phyloP scores from a whole-genome alignment of 53 echinoderm and acorn worm species.

The Stichopus horrens region DNA sequence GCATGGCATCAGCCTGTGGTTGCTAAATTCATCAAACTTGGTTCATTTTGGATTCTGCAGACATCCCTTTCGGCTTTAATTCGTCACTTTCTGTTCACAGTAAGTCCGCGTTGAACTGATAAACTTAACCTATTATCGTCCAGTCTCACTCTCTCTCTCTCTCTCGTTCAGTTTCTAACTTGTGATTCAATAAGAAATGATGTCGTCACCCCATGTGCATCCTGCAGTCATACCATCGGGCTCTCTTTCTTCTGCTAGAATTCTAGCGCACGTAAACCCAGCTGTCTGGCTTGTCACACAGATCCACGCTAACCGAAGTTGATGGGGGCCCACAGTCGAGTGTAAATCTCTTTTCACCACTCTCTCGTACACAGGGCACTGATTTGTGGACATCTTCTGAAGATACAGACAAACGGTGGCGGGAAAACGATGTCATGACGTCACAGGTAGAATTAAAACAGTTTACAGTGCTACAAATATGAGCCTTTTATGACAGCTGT shows the following conservation, averaged over 20 bases:
- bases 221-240: not conserved
- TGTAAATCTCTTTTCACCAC: not conserved
- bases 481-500: not conserved
- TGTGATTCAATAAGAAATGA: not conserved
- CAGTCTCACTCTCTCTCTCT: too few species aligned
- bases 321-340: not conserved
- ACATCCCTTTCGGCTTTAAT: too few species aligned
- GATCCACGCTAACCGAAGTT: not conserved
- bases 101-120: too few species aligned
- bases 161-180: too few species aligned
- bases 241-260: not conserved
- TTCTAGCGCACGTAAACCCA: not conserved
- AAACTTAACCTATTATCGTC: too few species aligned
- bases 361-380: not conserved
- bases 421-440: not conserved
- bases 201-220: conserved; percentile 4
- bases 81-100: too few species aligned
- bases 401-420: not conserved
- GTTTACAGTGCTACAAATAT: not conserved
- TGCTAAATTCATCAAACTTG: too few species aligned
- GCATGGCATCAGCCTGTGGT: too few species aligned
- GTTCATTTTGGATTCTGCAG: too few species aligned
- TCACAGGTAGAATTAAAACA: not conserved
- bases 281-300: not conserved
- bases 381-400: not conserved